Evolutionary conservation across 2,797 vertebrate species (phyloP).

Genomic region (Cichlasoma orientale): DNA sequence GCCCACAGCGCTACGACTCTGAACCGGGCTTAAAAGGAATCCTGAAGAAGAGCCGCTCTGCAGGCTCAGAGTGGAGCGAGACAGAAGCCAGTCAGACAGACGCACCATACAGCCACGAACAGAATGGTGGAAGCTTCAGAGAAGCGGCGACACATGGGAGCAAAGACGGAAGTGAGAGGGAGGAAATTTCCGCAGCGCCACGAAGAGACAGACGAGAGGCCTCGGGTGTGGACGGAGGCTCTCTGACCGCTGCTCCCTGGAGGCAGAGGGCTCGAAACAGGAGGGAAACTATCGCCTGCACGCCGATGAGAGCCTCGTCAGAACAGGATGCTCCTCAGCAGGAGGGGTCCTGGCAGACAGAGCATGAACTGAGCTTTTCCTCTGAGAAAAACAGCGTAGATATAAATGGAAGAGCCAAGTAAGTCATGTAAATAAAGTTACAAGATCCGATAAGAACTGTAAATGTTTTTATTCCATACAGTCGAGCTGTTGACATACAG

Average conservation of each 20-base stretch:
- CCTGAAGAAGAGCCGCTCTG: conserved; percentile 77
- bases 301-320: conserved; percentile 28
- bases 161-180: conserved; percentile 22
- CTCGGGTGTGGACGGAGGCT: conserved; percentile 33
- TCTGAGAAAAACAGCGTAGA: conserved; percentile 13
- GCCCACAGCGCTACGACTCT: conserved; percentile 39
- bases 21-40: conserved; percentile 76
- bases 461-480: neutral
- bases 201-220: conserved; percentile 28
- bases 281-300: conserved; percentile 65
- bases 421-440: conserved; percentile 5
- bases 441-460: neutral
- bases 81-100: conserved; percentile 22
- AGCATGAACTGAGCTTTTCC: conserved; percentile 21
- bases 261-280: conserved; percentile 71
- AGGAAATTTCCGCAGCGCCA: neutral
- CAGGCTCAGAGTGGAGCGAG: conserved; percentile 39
- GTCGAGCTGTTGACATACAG: neutral
- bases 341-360: conserved; percentile 12
- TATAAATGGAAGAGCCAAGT: conserved; percentile 34
- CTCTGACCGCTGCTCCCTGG: conserved; percentile 56
- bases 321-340: conserved; percentile 39
- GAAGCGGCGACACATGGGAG: conserved; percentile 1
- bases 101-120: neutral
- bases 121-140: conserved; percentile 52